A percentile compares a stretch with the other conserved stretches of the same genome.
Evolutionary conservation across 2,113 vertebrate species (phyloP).

Genomic region (Brachypteracias leptosomus): DNA sequence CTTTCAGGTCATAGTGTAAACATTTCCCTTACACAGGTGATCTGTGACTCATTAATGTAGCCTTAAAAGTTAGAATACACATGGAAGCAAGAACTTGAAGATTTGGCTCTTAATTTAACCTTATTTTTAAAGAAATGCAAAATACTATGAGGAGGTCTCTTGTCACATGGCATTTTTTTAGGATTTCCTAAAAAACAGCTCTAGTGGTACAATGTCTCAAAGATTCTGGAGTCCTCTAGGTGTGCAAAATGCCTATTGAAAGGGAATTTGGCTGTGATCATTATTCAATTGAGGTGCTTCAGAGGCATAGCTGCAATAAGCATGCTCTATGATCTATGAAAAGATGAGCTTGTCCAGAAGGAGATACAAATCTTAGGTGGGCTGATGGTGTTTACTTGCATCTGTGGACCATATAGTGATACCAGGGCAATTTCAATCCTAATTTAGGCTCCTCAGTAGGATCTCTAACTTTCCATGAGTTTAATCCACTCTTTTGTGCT

Average conservation of each 20-base stretch:
- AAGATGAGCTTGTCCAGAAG: neutral
- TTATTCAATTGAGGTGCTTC: neutral
- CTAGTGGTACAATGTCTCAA: neutral
- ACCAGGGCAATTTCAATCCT: neutral
- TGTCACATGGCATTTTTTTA: neutral
- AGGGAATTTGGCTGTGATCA: neutral
- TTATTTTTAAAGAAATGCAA: neutral
- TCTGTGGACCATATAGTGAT: rapidly evolving
- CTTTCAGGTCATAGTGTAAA: neutral
- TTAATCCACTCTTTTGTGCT: neutral
- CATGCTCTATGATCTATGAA: neutral
- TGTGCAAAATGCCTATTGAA: neutral
- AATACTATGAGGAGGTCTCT: neutral
- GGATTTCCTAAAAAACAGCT: neutral
- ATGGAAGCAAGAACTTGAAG: neutral
- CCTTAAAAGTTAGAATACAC: neutral
- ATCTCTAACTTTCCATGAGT: neutral
- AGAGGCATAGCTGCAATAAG: neutral
- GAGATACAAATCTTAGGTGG: neutral
- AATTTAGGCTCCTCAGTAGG: neutral
- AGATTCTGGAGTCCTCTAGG: rapidly evolving
- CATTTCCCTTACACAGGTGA: neutral
- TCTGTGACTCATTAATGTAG: neutral
- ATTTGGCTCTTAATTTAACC: neutral
- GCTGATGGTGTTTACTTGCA: neutral